phyloP scores from a whole-genome alignment of 2,113 vertebrate species.

The Phyllopteryx taeniolatus region DNA sequence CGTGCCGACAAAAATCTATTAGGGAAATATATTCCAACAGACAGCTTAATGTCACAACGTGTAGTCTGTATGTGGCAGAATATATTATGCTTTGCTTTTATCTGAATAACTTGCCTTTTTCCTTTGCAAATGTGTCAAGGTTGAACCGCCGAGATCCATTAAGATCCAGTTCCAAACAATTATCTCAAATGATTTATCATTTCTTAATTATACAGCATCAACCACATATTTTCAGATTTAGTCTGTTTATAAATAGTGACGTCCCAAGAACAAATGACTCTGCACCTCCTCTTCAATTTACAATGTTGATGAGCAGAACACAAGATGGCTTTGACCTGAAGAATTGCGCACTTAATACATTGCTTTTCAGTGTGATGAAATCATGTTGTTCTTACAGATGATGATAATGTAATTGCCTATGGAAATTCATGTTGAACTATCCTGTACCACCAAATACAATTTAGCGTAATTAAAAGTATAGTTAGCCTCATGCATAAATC shows the following conservation, averaged over 20 bases:
- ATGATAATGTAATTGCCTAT: not conserved
- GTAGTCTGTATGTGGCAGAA: not conserved
- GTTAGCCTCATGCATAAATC: not conserved
- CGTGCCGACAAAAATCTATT: too few relatives aligned
- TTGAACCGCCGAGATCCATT: slow-evolving; percentile 1
- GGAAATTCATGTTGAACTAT: not conserved
- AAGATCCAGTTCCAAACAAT: not conserved
- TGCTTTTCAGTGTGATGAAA: slow-evolving; percentile 13
- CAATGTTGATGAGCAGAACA: slow-evolving; percentile 4
- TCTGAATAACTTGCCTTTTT: not conserved
- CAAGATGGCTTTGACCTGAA: slow-evolving; percentile 2
- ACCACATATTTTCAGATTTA: not conserved
- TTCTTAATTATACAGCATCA: not conserved
- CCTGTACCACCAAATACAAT: not conserved
- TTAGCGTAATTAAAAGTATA: not conserved
- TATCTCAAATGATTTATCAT: slow-evolving; percentile 1
- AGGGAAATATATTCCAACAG: too few relatives aligned
- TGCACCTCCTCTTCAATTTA: not conserved
- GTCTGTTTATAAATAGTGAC: not conserved
- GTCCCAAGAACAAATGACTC: not conserved
- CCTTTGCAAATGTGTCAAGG: not conserved
- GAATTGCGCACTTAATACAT: slow-evolving; percentile 6
- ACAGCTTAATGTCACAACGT: not conserved
- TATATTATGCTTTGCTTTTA: not conserved
- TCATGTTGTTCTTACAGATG: not conserved